Evolutionary conservation across 2,797 vertebrate genomes (phyloP).

Genomic region (Phoebastria nigripes): DNA sequence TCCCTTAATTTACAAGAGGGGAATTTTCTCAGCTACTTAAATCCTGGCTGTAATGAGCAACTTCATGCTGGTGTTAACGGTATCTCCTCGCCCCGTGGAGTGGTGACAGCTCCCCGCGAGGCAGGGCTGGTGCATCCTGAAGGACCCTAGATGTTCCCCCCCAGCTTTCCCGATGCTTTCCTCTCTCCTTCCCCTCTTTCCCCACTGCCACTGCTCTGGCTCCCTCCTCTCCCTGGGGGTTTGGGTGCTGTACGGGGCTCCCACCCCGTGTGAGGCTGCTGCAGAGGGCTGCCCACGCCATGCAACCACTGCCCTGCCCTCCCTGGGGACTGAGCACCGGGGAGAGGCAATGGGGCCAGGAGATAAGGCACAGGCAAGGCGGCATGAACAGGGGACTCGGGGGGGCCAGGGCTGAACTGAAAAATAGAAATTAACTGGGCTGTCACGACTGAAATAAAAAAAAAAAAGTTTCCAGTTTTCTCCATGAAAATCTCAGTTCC

Average conservation of each 20-base stretch:
- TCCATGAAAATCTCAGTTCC: not conserved
- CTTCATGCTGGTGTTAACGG: not conserved
- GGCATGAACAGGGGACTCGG: accelerated
- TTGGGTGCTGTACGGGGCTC: not conserved
- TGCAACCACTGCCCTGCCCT: not conserved
- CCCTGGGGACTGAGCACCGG: accelerated
- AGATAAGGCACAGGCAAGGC: not conserved
- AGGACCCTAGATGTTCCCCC: not conserved
- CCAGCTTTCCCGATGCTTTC: not conserved
- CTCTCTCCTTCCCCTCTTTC: not conserved
- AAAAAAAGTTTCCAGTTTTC: not conserved
- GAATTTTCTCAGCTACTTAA: not conserved
- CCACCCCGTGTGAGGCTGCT: not conserved
- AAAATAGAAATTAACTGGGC: not conserved
- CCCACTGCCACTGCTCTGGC: not conserved
- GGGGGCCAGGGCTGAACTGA: not conserved
- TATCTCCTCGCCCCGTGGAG: not conserved
- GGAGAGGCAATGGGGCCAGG: not conserved
- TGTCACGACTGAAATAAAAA: not conserved
- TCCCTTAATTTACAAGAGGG: not conserved
- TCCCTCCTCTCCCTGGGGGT: not conserved
- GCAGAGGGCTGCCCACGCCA: not conserved
- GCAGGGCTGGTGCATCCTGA: not conserved
- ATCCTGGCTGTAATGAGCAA: not conserved
- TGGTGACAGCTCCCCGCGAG: not conserved